Conservation (phyloP, 1,140 invertebrate genomes). For the Lysiphlebus fabarum region DNA sequence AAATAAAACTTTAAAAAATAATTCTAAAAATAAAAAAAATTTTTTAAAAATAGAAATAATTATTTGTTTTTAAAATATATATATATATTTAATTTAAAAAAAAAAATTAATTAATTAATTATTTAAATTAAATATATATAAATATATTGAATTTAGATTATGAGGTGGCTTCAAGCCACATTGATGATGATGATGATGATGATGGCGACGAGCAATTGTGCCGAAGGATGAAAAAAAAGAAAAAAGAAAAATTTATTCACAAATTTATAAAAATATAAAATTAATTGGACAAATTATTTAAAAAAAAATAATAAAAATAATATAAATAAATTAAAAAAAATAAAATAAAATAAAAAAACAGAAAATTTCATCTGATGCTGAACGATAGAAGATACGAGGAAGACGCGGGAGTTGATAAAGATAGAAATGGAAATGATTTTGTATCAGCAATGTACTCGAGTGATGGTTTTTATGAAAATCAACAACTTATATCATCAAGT, state of each 20-base stretch:
- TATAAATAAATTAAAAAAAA: not conserved
- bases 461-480: conserved; percentile 8
- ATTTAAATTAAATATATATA: not conserved
- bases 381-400: conserved; percentile 48
- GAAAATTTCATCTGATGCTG: conserved; percentile 46
- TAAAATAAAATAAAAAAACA: conserved; percentile 9
- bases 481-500: no score
- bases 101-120: not conserved
- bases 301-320: no score
- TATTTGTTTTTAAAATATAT: not conserved
- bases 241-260: not conserved
- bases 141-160: conserved; percentile 24
- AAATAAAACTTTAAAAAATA: no score
- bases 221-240: conserved; percentile 26
- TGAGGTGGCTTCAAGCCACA: conserved; percentile 29
- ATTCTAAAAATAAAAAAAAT: not conserved
- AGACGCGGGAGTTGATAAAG: conserved; percentile 41
- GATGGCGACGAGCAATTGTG: conserved; percentile 29
- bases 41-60: not conserved
- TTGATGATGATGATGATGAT: conserved; percentile 29
- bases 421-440: conserved; percentile 43
- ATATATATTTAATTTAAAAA: no score
- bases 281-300: not conserved
- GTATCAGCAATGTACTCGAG: conserved; percentile 36
- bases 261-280: not conserved